Evolutionary conservation across 2,113 vertebrate species (phyloP).

Genomic region (Tricholaema leucomelas): DNA sequence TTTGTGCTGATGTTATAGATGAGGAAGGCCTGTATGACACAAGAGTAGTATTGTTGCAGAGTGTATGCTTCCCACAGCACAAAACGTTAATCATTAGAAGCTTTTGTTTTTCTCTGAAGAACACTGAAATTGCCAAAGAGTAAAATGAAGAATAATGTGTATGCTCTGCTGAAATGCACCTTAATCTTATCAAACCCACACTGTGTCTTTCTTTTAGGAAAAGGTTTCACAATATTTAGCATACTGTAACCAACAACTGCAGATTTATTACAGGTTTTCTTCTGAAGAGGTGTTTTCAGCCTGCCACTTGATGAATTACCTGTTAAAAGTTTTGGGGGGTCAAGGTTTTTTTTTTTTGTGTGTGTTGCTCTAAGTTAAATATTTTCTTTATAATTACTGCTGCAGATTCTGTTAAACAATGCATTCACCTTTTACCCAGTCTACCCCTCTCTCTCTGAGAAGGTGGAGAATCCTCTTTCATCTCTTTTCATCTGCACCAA

Average conservation of each 20-base stretch:
- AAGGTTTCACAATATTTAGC: background rate
- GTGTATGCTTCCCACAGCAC: constrained; percentile 56
- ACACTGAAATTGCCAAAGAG: constrained; percentile 27
- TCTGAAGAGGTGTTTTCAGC: background rate
- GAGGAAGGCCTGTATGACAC: constrained; percentile 37
- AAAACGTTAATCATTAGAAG: constrained; percentile 70
- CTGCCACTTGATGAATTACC: background rate
- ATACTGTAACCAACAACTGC: constrained; percentile 10
- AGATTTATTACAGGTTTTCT: background rate
- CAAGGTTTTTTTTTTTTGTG: background rate
- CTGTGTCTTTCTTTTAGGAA: background rate
- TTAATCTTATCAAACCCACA: constrained; percentile 19
- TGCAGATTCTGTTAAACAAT: constrained; percentile 16
- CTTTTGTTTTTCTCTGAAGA: constrained; percentile 45
- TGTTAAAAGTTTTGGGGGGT: background rate
- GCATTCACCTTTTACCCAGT: background rate
- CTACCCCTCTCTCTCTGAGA: background rate
- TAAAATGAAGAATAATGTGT: constrained; percentile 58
- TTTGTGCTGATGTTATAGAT: constrained; percentile 62
- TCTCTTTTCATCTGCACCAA: constrained; percentile 8
- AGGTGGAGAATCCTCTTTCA: background rate
- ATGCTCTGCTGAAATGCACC: constrained; percentile 46
- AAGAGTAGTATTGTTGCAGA: constrained; percentile 57
- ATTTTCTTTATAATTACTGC: background rate
- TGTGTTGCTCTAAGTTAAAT: constrained; percentile 7